Evolutionary conservation across 2,888 invertebrate species (phyloP).

Genomic region (Bursaphelenchus okinawaensis): DNA sequence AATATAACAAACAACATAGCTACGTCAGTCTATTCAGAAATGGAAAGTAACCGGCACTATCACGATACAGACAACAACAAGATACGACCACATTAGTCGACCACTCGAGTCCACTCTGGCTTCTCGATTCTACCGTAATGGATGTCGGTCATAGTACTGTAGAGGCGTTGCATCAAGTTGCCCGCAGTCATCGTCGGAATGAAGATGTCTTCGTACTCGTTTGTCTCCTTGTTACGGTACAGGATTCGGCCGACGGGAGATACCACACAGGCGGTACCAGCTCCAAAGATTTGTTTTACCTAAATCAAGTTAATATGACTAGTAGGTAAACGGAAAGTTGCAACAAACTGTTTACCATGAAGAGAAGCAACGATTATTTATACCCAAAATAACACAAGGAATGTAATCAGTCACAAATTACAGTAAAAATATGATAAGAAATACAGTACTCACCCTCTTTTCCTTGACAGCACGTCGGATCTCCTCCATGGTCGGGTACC

Average conservation of each 20-base stretch:
- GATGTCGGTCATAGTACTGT: constrained; percentile 75
- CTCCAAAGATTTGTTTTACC: constrained; percentile 90
- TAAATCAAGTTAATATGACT: constrained; percentile 58
- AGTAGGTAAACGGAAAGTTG: background rate
- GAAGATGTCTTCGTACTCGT: constrained; percentile 61
- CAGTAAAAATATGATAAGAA: no score
- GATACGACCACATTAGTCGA: constrained; percentile 4
- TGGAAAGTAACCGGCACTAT: background rate
- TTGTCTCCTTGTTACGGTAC: constrained; percentile 66
- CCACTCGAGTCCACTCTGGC: constrained; percentile 44
- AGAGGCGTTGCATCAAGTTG: constrained; percentile 71
- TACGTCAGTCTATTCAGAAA: no score
- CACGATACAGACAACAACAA: background rate
- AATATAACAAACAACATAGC: no score
- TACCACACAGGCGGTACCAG: constrained; percentile 93
- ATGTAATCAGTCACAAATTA: no score
- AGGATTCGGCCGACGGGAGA: constrained; percentile 82
- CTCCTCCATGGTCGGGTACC: constrained; percentile 76
- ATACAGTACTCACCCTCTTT: constrained; percentile 71
- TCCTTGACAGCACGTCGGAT: constrained; percentile 71
- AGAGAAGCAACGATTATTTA: no score
- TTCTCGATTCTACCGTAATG: constrained; percentile 48
- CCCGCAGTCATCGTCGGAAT: constrained; percentile 65
- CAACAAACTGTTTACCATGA: no score
- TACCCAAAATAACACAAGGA: no score